Percentiles rank a stretch among this genome's conserved stretches.
Conservation (phyloP, 2,888 invertebrate species). For the Lordiphosa fenestrarum region DNA sequence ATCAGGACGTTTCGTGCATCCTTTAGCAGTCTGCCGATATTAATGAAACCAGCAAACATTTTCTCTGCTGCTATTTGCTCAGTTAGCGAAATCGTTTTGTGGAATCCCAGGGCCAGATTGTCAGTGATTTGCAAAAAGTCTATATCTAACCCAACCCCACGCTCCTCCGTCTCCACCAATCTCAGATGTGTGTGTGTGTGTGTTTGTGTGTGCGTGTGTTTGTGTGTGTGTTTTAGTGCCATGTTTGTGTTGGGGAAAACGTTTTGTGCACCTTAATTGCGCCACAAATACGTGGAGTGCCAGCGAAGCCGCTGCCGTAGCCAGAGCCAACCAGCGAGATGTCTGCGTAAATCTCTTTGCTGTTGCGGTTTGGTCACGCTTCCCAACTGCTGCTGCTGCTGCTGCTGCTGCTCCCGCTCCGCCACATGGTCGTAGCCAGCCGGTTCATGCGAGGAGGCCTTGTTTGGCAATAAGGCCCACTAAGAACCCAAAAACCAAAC, state of each 20-base stretch:
- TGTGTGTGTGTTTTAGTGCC: conserved; percentile 8
- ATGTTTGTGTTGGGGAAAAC: conserved; percentile 35
- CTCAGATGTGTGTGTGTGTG: not conserved
- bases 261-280: conserved; percentile 57
- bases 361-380: conserved; percentile 20
- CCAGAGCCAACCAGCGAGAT: conserved; percentile 9
- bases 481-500: not conserved
- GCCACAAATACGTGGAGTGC: conserved; percentile 53
- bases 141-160: not conserved
- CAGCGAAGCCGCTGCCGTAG: conserved; percentile 6
- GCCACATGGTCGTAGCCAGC: conserved; percentile 7
- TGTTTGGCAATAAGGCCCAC: conserved; percentile 14
- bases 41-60: too few species aligned
- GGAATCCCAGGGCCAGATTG: conserved; percentile 2
- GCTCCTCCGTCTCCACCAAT: not conserved
- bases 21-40: too few species aligned
- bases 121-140: conserved; percentile 10
- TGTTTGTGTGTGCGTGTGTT: not conserved
- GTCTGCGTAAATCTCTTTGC: conserved; percentile 36
- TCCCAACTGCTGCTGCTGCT: not conserved
- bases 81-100: not conserved
- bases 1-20: too few species aligned
- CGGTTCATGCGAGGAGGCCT: conserved; percentile 6
- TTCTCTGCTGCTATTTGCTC: too few species aligned
- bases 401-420: too few species aligned